A percentile compares a stretch with the other conserved stretches of the same genome.
Evolutionary conservation across 2,888 invertebrate species (phyloP).

Genomic region (Hoplodrina blanda): DNA sequence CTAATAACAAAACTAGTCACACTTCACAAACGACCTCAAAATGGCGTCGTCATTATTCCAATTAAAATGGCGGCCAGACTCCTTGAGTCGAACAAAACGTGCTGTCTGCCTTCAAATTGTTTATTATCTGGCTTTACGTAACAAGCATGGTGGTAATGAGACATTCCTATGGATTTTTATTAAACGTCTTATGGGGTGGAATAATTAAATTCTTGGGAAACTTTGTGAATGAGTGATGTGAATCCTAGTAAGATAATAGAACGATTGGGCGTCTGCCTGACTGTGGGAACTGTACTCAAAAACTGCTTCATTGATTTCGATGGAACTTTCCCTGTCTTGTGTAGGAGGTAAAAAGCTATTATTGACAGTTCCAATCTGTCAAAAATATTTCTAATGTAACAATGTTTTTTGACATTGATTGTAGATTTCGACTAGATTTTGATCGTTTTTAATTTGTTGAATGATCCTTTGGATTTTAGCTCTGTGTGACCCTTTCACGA

Average conservation of each 20-base stretch:
- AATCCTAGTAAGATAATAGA: slow-evolving; percentile 1
- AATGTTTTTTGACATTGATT: no score
- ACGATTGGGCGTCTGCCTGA: neutral
- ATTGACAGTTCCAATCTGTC: no score
- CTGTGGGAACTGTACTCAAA: neutral
- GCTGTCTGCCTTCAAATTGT: slow-evolving; percentile 57
- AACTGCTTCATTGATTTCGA: no score
- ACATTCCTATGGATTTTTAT: slow-evolving; percentile 58
- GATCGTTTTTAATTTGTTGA: no score
- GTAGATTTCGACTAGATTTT: no score
- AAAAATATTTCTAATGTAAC: no score
- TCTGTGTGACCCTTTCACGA: no score
- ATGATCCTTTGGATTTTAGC: no score
- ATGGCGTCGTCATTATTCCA: slow-evolving; percentile 60
- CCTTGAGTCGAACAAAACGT: slow-evolving; percentile 56
- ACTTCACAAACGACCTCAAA: slow-evolving; percentile 40
- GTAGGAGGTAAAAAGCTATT: no score
- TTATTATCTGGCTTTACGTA: slow-evolving; percentile 48
- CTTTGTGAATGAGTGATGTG: slow-evolving; percentile 12
- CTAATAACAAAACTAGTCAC: slow-evolving; percentile 43
- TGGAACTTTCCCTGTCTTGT: no score
- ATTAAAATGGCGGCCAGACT: slow-evolving; percentile 64
- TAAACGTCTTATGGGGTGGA: slow-evolving; percentile 35
- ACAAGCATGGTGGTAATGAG: slow-evolving; percentile 55
- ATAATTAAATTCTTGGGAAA: slow-evolving; percentile 53